Evolutionary conservation across 2,888 invertebrate species (phyloP), one percentile per base, ranked within the genome.

Genomic region (Xanthia togata): DNA sequence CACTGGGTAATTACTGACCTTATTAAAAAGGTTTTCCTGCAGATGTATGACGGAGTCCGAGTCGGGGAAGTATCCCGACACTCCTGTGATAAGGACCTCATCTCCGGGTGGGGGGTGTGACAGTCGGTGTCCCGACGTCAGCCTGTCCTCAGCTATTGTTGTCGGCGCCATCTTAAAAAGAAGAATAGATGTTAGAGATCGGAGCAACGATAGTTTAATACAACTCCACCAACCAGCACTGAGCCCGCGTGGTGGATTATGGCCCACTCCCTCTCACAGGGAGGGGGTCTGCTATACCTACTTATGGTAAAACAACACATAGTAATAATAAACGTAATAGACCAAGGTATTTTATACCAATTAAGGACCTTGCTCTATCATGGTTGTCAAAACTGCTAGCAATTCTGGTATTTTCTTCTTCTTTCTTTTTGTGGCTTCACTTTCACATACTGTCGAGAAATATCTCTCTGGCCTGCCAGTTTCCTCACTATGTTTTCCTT

Each of bases 11-110:
- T 55, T 23, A 69, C 82, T 79, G 76, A 97, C 97, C 93, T 98
- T 98, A 91, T 98, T 97, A 88, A 98, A 97, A 26, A 99, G 96
- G 89, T 98, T 98, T 72, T 98, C 95, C 90, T 97, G 95, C 64
- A 98, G 97, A 85, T 98, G 97, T 69, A 97, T 94, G 74, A 98
- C 97, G 87, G 98, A 98, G 82, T 98, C 97, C 0, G 98, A 98
- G 88, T 98, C 97, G 0, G 99, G 99, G 93, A 98, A 98, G 90
- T 97, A 96, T 0, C 98, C 98, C 0, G 98, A 96, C 20, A 98
- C 95, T 1, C 98, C 98, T 50, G 97, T 95, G 88, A 98, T 97
- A 76, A 97, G 97, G 57, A 98, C 96, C 89, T 98, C 97, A 75
- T 97, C 97, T 6, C 97, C 97, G 20, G 97, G 96, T 0, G 95